Evolutionary conservation across 2,888 invertebrate species (phyloP).

Genomic region (Rhingia rostrata): DNA sequence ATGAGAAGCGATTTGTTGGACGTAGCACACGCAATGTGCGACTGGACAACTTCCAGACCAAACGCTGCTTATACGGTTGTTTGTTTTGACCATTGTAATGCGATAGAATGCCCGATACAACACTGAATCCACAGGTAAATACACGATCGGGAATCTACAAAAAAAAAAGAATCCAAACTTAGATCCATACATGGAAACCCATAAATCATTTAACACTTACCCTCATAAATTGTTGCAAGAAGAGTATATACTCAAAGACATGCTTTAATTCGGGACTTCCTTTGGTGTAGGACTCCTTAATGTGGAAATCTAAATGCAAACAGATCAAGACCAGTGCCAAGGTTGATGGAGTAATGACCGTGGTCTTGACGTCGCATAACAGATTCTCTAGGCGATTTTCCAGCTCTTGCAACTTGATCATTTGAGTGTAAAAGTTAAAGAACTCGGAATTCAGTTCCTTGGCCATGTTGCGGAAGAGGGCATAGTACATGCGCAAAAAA

Average conservation of each 20-base stretch:
- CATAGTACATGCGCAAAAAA: constrained; percentile 88
- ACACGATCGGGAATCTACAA: constrained; percentile 87
- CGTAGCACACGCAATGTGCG: constrained; percentile 88
- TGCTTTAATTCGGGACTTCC: constrained; percentile 85
- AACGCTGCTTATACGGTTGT: constrained; percentile 88
- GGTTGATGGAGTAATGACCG: constrained; percentile 89
- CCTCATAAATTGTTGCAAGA: constrained; percentile 88
- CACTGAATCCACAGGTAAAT: constrained; percentile 86
- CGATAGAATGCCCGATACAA: constrained; percentile 86
- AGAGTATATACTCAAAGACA: constrained; percentile 88
- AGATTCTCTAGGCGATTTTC: constrained; percentile 89
- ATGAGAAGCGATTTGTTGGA: constrained; percentile 89
- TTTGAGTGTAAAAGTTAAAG: constrained; percentile 84
- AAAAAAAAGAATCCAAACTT: constrained; percentile 16
- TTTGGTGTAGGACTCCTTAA: constrained; percentile 82
- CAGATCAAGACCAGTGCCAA: constrained; percentile 91
- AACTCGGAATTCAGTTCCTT: constrained; percentile 84
- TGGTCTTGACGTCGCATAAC: constrained; percentile 89
- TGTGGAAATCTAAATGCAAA: constrained; percentile 86
- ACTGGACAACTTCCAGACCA: constrained; percentile 90
- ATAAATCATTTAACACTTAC: constrained; percentile 83
- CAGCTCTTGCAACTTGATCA: constrained; percentile 85
- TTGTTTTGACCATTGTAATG: constrained; percentile 89
- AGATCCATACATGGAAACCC: not conserved
- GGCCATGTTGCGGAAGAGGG: constrained; percentile 85